phyloP scores from a whole-genome alignment of 2,113 vertebrate genomes.

The Ammodytes dubius region DNA sequence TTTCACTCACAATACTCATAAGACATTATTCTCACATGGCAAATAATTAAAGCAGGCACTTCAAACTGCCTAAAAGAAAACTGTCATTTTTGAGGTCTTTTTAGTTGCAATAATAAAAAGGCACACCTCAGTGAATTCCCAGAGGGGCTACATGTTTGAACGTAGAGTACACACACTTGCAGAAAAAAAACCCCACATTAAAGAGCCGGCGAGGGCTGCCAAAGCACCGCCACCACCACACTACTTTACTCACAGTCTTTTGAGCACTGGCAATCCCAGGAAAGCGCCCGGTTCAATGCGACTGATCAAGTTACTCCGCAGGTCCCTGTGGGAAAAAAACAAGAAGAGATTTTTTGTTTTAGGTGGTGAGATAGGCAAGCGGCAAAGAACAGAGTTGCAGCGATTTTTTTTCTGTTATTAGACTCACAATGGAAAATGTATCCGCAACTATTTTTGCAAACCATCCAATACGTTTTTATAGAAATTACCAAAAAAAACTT shows the following conservation, averaged over 20 bases:
- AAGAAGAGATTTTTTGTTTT: conserved; percentile 11
- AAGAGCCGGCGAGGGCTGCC: conserved; percentile 5
- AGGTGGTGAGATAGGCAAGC: background rate
- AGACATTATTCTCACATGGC: conserved; percentile 13
- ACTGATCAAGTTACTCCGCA: conserved; percentile 95
- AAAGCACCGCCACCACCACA: background rate
- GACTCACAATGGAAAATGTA: background rate
- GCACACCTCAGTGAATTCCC: conserved; percentile 8
- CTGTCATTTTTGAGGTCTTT: background rate
- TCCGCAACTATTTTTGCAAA: background rate
- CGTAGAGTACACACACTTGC: background rate
- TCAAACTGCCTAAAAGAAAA: background rate
- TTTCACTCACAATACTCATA: conserved; percentile 14
- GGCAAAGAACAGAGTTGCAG: background rate
- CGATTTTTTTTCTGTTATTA: background rate
- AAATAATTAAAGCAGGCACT: conserved; percentile 35
- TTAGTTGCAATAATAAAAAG: background rate
- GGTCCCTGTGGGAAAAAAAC: conserved; percentile 85
- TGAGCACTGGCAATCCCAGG: conserved; percentile 91
- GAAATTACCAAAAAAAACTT: background rate
- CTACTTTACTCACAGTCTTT: conserved; percentile 92
- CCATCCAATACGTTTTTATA: background rate
- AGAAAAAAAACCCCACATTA: conserved; percentile 32
- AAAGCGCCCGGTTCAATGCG: conserved; percentile 95
- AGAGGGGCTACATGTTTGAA: conserved; percentile 11